Evolutionary conservation across 2,888 invertebrate genomes (phyloP), one percentile per base, ranked within the genome.

Genomic region (Lissonota sp.): DNA sequence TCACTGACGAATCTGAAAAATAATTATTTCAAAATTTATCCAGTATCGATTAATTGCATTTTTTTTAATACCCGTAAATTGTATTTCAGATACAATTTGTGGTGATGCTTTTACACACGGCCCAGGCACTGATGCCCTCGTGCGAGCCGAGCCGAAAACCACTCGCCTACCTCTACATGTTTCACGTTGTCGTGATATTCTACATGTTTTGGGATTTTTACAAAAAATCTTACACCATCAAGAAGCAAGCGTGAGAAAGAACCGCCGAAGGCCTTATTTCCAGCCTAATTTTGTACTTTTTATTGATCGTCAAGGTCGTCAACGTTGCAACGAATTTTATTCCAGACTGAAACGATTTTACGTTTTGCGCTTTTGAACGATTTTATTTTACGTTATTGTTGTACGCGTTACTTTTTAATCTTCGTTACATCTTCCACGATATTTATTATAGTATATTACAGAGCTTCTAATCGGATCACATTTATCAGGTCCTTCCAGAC

Each of bases 161-260:
- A 0, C 87, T 95, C 0, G 92, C 94, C 0, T 79, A 90, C 0
- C 88, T 95, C 73, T 96, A 94, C 90, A 93, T 95, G 82, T 93
- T 95, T 0, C 95, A 96, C 84, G 94, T 96, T 3, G 81, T 93
- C 75, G 91, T 95, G 72, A 95, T 96, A 62, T 95, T 95, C 88
- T 95, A 95, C 89, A 94, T 96, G 93, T 96, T 96, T 88, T 95
- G 95, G 84, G 93, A 95, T 74, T 96, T 96, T 90, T 96, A 95
- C 85, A 93, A 93, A 82, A 93, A 94, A 72, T 94, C 94, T 64
- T 96, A 96, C 86, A 87, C 84, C 71, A 88, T 84, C 72, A 91
- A 91, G 83, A 90, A 90, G 82, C 81, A 80, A 64, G 83, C 85
- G 64, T 89, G 87, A 86, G 80, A 82, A 76, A 84, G 66, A 66